Evolutionary conservation across 1,140 invertebrate genomes (phyloP).

Genomic region (Acromyrmex charruanus): DNA sequence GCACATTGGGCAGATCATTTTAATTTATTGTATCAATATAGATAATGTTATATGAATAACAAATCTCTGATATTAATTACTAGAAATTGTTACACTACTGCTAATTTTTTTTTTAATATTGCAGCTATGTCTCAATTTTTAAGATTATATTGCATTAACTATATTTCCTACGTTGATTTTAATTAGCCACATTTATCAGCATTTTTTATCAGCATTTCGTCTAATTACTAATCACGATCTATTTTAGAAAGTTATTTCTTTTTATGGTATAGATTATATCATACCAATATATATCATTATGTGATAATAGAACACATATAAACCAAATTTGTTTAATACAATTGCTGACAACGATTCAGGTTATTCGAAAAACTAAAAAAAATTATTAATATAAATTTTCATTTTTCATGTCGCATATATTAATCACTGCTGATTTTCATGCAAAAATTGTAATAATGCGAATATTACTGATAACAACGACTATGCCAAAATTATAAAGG

Average conservation of each 20-base stretch:
- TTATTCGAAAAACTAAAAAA: background rate
- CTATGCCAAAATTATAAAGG: slow-evolving; percentile 71
- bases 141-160: background rate
- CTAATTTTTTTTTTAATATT: slow-evolving; percentile 3
- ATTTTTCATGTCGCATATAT: slow-evolving; percentile 14
- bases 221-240: background rate
- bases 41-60: slow-evolving; percentile 7
- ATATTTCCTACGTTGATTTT: background rate
- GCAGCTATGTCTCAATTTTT: background rate
- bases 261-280: background rate
- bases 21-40: background rate
- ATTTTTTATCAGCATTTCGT: background rate
- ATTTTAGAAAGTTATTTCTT: slow-evolving; percentile 2
- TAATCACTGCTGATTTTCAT: background rate
- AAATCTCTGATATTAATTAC: background rate
- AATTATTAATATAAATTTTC: background rate
- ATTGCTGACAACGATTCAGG: background rate
- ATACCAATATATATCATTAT: background rate
- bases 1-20: background rate
- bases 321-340: background rate
- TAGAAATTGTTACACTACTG: background rate
- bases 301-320: background rate
- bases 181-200: background rate
- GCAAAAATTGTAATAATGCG: background rate
- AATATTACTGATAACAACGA: slow-evolving; percentile 23